Evolutionary conservation across 2,113 vertebrate species (phyloP), one percentile per base, ranked within the genome.

Genomic region (Ascaphus truei): DNA sequence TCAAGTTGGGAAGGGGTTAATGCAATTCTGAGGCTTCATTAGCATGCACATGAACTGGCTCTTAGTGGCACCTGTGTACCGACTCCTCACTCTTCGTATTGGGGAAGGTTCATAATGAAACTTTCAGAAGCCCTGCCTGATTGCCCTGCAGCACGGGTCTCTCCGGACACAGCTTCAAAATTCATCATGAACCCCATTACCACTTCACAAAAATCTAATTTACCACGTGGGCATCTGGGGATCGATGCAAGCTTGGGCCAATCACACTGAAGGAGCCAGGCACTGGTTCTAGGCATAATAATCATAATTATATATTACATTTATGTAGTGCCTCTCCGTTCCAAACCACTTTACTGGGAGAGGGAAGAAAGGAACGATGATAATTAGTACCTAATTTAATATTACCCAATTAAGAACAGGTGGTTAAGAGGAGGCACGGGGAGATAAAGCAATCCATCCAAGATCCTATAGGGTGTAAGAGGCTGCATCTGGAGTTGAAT

Each of bases 201-300:
- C 57, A 41, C 57, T 60, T 9, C 57, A 60, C 57, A 60, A 60
- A 60, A 43, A 60, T 60, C 57, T 60, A 34, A 60, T 60, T 60
- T 60, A 60, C 23, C 57, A 60, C 57, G 23, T 20, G 57, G 55
- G 57, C 25, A 60, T 26, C 57, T 43, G 57, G 57, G 53, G 57
- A 60, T 13, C 18, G n/a, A n/a, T n/a, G n/a, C n/a, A n/a, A n/a
- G n/a, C n/a, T n/a, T n/a, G n/a, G n/a, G n/a, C n/a, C n/a, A n/a
- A n/a, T n/a, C n/a, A n/a, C n/a, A n/a, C n/a, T n/a, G n/a, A n/a
- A n/a, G n/a, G n/a, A n/a, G n/a, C n/a, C n/a, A n/a, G n/a, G n/a
- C n/a, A n/a, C n/a, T n/a, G n/a, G n/a, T n/a, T n/a, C n/a, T n/a
- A n/a, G n/a, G n/a, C n/a, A n/a, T n/a, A n/a, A n/a, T n/a, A n/a